Base-by-base conservation (phyloP, 2,797 vertebrate genomes). In the Anabas testudineus region DNA sequence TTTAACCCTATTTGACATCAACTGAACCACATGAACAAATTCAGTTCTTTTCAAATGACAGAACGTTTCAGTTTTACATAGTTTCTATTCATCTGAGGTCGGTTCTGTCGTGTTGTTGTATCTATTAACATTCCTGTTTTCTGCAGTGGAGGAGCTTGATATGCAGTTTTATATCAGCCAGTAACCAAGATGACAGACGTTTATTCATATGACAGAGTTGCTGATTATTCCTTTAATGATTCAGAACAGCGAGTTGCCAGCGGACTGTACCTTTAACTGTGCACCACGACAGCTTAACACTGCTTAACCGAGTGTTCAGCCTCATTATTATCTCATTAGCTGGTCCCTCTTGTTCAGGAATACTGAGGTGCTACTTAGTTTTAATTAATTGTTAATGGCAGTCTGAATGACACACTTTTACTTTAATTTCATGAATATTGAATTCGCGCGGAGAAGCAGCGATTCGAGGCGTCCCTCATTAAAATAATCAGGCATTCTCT, bases 311-410 rank as follows among this genome's bases (percentile, higher is more conserved):
- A 61, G 76, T 52, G 67, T 30, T 84, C 78, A 51, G 60, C 63
- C 71, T 71, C 59, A 64, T 85, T 76, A 87, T 78, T 72, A 74
- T 68, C 81, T 87, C 81, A 76, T 90, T 88, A 89, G 76, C 76
- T 4, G 71, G 37, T 57, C 83, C 67, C 67, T 83, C 76, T 67
- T 67, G 71, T 71, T 85, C 67, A 26, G 28, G 47, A 79, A 76
- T 21, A 52, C 62, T 2, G 5, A 76, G 75, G 70, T 64, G 75
- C 77, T 71, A 56, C 73, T 84, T 71, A 67, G 77, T 58, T 76
- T 81, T 76, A 81, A 85, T 85, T 82, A 73, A 82, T 58, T 30
- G 69, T 69, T 80, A 82, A 88, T 46, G 68, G 16, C 45, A 5
- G 49, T 36, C 62, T 39, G 63, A 65, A 62, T 22, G 64, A 34